A percentile compares a stretch with the other conserved stretches of the same genome.
Evolutionary conservation across 2,113 vertebrate genomes (phyloP).

Genomic region (Oostethus manadensis): DNA sequence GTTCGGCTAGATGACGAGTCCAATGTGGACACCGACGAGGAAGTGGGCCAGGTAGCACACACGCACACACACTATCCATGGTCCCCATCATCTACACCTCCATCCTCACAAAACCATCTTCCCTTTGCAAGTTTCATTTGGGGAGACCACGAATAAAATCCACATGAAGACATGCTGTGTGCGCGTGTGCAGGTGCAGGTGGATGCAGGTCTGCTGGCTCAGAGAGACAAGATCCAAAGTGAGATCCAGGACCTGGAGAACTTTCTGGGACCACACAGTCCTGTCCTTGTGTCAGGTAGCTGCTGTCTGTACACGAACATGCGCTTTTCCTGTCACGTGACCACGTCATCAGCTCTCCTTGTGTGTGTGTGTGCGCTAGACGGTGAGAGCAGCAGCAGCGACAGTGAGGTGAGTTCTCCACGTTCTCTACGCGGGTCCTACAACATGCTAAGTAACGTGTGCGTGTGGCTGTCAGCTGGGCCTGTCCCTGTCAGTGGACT

Average conservation of each 20-base stretch:
- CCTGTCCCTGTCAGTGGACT: constrained; percentile 38
- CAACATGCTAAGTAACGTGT: neutral
- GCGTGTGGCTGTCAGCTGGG: constrained; percentile 25
- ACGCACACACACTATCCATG: no score
- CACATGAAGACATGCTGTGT: no score
- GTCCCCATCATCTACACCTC: no score
- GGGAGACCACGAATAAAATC: no score
- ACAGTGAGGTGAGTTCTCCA: constrained; percentile 42
- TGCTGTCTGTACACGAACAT: neutral
- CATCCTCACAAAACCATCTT: no score
- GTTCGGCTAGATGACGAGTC: constrained; percentile 41
- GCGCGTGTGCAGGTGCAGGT: neutral
- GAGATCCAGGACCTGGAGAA: constrained; percentile 55
- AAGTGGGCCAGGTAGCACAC: constrained; percentile 17
- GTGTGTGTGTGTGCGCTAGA: neutral
- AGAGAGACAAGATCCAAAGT: constrained; percentile 47
- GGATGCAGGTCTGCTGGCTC: constrained; percentile 31
- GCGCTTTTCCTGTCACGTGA: neutral
- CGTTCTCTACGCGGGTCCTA: no score
- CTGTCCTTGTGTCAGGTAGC: constrained; percentile 30
- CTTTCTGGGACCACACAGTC: constrained; percentile 30
- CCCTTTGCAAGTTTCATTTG: no score
- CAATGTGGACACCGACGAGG: constrained; percentile 11
- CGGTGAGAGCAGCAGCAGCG: constrained; percentile 21
- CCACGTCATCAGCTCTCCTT: neutral